Conservation (phyloP, 2,797 vertebrate genomes). For the Sus cebifrons region DNA sequence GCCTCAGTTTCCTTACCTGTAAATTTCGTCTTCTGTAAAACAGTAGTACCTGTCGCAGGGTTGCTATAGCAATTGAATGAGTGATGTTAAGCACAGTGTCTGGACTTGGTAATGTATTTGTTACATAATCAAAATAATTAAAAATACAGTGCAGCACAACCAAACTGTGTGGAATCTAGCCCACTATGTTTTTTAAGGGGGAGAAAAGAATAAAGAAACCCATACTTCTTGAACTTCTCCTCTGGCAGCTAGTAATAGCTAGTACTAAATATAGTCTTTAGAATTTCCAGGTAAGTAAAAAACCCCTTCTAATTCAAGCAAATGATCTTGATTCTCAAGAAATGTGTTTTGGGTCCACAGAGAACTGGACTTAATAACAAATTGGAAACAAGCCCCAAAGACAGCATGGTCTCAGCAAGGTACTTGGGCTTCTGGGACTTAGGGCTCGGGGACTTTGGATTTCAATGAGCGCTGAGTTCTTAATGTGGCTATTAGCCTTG, state of each 20-base stretch:
- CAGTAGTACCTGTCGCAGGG: neutral
- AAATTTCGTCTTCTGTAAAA: conserved; percentile 6
- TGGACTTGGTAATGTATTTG: conserved; percentile 22
- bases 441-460: neutral
- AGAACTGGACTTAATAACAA: conserved; percentile 67
- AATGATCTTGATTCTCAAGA: conserved; percentile 67
- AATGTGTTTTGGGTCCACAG: conserved; percentile 25
- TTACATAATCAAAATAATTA: conserved; percentile 56
- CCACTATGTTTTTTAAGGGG: neutral
- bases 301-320: conserved; percentile 61
- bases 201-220: neutral
- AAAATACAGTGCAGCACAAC: neutral
- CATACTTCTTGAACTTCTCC: conserved; percentile 40
- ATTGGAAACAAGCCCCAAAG: accelerated
- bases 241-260: conserved; percentile 1
- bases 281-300: conserved; percentile 65
- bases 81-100: neutral
- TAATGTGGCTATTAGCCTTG: conserved; percentile 76
- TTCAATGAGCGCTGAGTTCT: neutral
- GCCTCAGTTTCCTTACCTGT: conserved; percentile 39
- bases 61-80: neutral
- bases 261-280: conserved; percentile 40
- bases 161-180: neutral
- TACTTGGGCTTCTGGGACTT: neutral
- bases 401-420: neutral